Conservation (phyloP, 2,797 vertebrate genomes). For the Anabacerthia variegaticeps region DNA sequence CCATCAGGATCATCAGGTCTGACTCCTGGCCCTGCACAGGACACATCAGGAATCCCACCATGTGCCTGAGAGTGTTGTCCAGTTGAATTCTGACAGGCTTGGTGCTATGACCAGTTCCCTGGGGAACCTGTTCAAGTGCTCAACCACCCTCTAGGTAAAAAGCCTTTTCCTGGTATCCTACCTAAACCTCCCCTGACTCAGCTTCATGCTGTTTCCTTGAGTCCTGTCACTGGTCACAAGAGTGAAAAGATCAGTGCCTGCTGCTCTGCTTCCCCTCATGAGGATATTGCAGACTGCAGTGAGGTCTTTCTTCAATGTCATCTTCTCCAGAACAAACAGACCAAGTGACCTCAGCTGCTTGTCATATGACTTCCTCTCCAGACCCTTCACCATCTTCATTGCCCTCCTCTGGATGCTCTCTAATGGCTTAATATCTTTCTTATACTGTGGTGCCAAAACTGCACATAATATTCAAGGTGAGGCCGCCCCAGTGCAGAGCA, state of each 20-base stretch:
- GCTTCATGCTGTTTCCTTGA: neutral
- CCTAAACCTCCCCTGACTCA: neutral
- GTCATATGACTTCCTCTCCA: neutral
- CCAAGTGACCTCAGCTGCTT: neutral
- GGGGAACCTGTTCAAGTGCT: neutral
- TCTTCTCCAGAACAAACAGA: neutral
- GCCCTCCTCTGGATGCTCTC: neutral
- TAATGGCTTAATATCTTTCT: neutral
- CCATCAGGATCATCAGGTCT: neutral
- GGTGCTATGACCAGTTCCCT: neutral
- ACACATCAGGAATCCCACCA: neutral
- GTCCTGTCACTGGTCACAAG: neutral
- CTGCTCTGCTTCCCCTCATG: neutral
- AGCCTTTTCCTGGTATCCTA: neutral
- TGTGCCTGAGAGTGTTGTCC: neutral
- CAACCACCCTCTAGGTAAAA: neutral
- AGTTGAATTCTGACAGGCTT: neutral
- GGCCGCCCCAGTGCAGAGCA: neutral
- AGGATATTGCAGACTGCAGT: neutral
- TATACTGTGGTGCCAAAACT: neutral
- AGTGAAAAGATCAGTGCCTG: neutral
- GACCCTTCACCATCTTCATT: neutral
- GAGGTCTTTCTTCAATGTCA: neutral
- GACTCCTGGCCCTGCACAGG: neutral
- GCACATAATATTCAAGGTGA: neutral